These are phyloP conservation scores for Galaxea fascicularis DNA, from an alignment of 92 coral and sea anemone genomes.

Conservation along the genomic window DNA sequence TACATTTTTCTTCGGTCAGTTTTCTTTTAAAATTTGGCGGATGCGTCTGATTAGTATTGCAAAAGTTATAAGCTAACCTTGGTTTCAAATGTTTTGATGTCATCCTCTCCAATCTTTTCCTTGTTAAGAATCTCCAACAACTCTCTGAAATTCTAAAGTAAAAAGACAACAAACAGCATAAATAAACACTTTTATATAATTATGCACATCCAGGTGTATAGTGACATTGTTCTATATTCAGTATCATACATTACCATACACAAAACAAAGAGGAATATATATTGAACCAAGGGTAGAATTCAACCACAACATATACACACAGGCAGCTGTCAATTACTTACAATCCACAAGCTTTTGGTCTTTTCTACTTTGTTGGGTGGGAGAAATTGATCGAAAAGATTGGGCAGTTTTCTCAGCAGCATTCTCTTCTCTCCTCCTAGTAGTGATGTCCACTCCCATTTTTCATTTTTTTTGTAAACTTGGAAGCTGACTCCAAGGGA, in stretches of 20 bases:
- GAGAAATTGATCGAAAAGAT: slow-evolving; percentile 27
- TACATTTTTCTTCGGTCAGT: no score
- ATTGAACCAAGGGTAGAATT: no score
- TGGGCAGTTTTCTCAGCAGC: slow-evolving; percentile 39
- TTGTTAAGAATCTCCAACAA: not conserved
- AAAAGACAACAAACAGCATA: not conserved
- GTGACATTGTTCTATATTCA: not conserved
- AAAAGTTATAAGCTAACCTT: no score
- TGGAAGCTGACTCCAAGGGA: slow-evolving; percentile 22
- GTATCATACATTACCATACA: no score
- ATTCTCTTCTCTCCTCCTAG: slow-evolving; percentile 30
- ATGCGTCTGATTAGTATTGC: no score
- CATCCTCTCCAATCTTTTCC: slow-evolving; percentile 3
- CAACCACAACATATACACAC: not conserved
- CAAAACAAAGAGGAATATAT: no score
- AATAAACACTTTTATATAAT: not conserved
- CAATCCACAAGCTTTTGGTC: slow-evolving; percentile 28
- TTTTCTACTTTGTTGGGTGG: slow-evolving; percentile 33
- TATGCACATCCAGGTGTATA: not conserved
- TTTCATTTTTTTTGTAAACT: slow-evolving; percentile 13
- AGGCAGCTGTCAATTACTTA: slow-evolving; percentile 20
- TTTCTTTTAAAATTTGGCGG: no score
- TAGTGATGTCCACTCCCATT: slow-evolving; percentile 63
- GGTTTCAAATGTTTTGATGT: slow-evolving; percentile 16
- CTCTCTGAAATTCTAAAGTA: slow-evolving; percentile 1